Evolutionary conservation across 2,797 vertebrate species (phyloP), one percentile per base, ranked within the genome.

Genomic region (Toxotes lorentzi): DNA sequence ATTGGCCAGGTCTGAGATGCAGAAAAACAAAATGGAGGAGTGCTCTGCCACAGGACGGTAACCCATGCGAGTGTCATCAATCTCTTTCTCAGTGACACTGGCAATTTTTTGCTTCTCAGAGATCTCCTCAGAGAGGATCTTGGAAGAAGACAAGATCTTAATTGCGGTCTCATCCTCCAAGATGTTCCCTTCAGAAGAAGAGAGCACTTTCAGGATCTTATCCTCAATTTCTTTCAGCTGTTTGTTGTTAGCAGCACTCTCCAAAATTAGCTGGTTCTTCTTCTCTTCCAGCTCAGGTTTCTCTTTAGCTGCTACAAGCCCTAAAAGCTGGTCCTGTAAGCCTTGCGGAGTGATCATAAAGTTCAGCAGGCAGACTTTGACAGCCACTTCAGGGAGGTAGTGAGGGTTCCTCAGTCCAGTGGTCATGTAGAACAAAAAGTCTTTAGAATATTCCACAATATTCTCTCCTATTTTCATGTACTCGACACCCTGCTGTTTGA

Each of bases 321-420:
- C 97, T 45, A 99, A 94, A 68, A 99, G 97, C 48, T 99, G 98
- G 78, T 99, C 97, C 85, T 99, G 95, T 64, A 99, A 95, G 32
- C 97, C 98, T 53, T 98, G 91, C 16, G 98, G 97, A 0, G 97
- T 98, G 90, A 98, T 98, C 97, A 98, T 97, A 45, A 99, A 99
- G 92, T 99, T 99, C 63, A 99, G 94, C 17, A 99, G 93, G 82
- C 97, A 98, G 78, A 99, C 97, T 89, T 98, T 99, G 58, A 98
- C 96, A 0, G 97, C 96, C 11, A 98, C 94, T 84, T 99, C 97
- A 9, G 98, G 97, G 40, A 98, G 95, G 88, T 98, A 99, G 91
- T 99, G 98, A n/a, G 97, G 97, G 86, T 97, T 99, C 84, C 97
- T 96, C 87, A 98, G 92, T 21, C 96, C 93, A 0, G 97, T 99